A percentile compares a stretch with the other conserved stretches of the same genome.
Conservation (phyloP, 2,888 invertebrate species). For the Lasioglossum leucozonium region DNA sequence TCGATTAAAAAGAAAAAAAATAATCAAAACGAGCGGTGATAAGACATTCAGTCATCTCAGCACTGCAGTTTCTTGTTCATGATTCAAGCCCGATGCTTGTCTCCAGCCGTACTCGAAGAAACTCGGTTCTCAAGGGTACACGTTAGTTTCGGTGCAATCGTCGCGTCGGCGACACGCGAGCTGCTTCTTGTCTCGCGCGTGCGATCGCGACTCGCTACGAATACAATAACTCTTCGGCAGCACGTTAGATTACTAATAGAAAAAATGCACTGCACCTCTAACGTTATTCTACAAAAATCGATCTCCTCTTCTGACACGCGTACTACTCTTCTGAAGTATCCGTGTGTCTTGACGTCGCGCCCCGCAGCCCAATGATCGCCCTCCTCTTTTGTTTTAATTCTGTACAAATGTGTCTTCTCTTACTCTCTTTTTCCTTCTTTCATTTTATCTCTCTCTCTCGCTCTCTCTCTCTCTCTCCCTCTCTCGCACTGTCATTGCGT, state of each 20-base stretch:
- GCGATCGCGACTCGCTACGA: slow-evolving; percentile 48
- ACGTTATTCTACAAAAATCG: slow-evolving; percentile 52
- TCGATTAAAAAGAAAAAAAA: slow-evolving; percentile 19
- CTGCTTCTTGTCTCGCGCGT: slow-evolving; percentile 3
- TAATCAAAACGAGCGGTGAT: slow-evolving; percentile 25
- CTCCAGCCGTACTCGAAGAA: slow-evolving; percentile 42
- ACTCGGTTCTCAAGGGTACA: slow-evolving; percentile 41
- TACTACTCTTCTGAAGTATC: slow-evolving; percentile 28
- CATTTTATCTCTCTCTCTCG: neutral
- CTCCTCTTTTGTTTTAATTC: slow-evolving; percentile 28
- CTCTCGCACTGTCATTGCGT: neutral
- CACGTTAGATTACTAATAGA: slow-evolving; percentile 64
- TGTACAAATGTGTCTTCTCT: slow-evolving; percentile 52
- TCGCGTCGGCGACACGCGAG: slow-evolving; percentile 15
- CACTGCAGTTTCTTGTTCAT: slow-evolving; percentile 45
- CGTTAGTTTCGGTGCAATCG: slow-evolving; percentile 41
- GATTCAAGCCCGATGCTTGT: slow-evolving; percentile 39
- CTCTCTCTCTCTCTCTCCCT: slow-evolving; percentile 10
- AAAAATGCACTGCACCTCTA: slow-evolving; percentile 67
- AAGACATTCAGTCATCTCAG: slow-evolving; percentile 54
- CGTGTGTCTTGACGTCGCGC: slow-evolving; percentile 9
- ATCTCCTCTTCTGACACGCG: slow-evolving; percentile 45
- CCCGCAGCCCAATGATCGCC: slow-evolving; percentile 43
- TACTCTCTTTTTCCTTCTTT: neutral
- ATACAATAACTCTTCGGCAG: slow-evolving; percentile 55